Conservation (phyloP, 2,888 invertebrate species). For the Dynastes maya region DNA sequence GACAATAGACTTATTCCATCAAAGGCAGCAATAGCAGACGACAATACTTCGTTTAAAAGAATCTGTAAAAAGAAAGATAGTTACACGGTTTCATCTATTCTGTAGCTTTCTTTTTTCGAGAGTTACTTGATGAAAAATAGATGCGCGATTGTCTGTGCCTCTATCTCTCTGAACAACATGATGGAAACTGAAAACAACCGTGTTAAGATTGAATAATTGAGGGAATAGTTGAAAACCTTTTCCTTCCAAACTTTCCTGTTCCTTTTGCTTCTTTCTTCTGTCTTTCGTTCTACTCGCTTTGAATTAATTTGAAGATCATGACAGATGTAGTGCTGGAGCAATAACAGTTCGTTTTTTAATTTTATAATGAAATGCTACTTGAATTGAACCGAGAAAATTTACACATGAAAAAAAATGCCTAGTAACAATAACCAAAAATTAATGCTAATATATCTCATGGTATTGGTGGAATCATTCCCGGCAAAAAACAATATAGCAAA, state of each 20-base stretch:
- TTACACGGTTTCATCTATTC: not conserved
- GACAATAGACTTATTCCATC: not conserved
- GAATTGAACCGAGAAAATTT: too few relatives aligned
- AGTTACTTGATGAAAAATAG: constrained; percentile 1
- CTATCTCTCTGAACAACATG: not conserved
- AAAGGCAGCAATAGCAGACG: not conserved
- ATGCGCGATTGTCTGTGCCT: not conserved
- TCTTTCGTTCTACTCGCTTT: not conserved
- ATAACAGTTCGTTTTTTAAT: too few relatives aligned
- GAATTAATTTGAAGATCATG: too few relatives aligned
- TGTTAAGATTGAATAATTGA: constrained; percentile 12
- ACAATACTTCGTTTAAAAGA: not conserved
- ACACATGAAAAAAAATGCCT: too few relatives aligned
- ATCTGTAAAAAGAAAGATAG: not conserved
- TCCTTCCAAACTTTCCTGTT: not conserved
- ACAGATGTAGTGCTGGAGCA: too few relatives aligned
- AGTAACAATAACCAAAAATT: too few relatives aligned
- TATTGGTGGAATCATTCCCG: too few relatives aligned
- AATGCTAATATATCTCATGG: too few relatives aligned
- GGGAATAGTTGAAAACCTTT: not conserved
- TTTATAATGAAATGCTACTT: too few relatives aligned
- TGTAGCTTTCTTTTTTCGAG: not conserved
- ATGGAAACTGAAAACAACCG: constrained; percentile 12
- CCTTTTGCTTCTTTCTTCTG: not conserved
- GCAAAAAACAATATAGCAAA: too few relatives aligned